Evolutionary conservation across 2,888 invertebrate species (phyloP).

Genomic region (Microdon myrmicae): DNA sequence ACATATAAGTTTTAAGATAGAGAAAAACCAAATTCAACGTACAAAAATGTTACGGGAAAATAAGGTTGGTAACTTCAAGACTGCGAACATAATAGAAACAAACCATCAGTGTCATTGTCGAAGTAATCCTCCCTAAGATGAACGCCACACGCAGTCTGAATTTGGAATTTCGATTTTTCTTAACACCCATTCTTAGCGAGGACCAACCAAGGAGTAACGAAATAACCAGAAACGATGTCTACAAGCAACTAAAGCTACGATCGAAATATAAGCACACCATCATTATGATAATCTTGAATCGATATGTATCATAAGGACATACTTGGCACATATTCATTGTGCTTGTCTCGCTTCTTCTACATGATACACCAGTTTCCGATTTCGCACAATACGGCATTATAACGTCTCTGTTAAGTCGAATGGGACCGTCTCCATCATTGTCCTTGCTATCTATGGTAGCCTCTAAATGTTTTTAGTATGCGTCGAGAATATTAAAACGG

Average conservation of each 20-base stretch:
- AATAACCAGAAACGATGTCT: not conserved
- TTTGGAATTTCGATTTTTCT: slow-evolving; percentile 41
- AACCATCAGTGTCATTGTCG: slow-evolving; percentile 48
- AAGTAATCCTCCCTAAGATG: slow-evolving; percentile 40
- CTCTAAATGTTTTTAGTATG: slow-evolving; percentile 35
- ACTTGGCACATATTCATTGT: slow-evolving; percentile 35
- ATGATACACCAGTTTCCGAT: not conserved
- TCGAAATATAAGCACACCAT: slow-evolving; percentile 65
- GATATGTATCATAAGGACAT: slow-evolving; percentile 56
- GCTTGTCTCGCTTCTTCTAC: not conserved
- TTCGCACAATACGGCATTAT: not conserved
- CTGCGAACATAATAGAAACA: slow-evolving; percentile 34
- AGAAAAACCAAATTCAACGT: too few relatives aligned
- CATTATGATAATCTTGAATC: slow-evolving; percentile 66
- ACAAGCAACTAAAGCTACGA: slow-evolving; percentile 51
- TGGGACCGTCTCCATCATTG: too few relatives aligned
- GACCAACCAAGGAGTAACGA: slow-evolving; percentile 13
- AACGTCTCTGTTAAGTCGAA: too few relatives aligned
- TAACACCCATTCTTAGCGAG: not conserved
- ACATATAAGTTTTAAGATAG: too few relatives aligned
- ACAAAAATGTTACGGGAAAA: too few relatives aligned
- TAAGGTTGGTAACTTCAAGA: too few relatives aligned
- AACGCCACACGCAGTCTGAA: slow-evolving; percentile 45
- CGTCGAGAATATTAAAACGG: slow-evolving; percentile 34
- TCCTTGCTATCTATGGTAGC: slow-evolving; percentile 4